Conservation (phyloP, 2,888 invertebrate species). For the Dione vanillae region DNA sequence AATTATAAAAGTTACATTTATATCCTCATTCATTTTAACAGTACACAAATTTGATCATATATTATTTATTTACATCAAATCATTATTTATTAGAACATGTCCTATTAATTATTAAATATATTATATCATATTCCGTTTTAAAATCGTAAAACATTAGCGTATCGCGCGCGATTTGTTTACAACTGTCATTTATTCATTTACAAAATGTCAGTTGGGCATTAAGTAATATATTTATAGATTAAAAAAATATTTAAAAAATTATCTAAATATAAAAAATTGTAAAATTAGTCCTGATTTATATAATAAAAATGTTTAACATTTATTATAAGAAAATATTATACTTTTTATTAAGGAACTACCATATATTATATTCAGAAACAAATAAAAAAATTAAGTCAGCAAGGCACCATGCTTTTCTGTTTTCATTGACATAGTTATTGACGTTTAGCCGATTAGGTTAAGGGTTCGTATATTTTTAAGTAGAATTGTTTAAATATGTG, state of each 20-base stretch:
- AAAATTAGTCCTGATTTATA: not conserved
- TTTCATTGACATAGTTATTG: constrained; percentile 20
- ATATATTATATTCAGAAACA: not conserved
- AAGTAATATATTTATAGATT: too few relatives aligned
- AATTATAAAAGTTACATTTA: constrained; percentile 82
- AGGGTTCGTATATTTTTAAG: constrained; percentile 26
- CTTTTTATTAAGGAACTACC: not conserved
- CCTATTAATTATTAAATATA: not conserved
- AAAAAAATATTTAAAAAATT: too few relatives aligned
- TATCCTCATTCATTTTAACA: constrained; percentile 67
- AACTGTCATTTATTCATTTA: constrained; percentile 36
- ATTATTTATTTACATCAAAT: constrained; percentile 2
- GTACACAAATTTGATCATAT: not conserved
- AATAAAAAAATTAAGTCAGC: not conserved
- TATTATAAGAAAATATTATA: not conserved
- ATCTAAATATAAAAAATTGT: too few relatives aligned
- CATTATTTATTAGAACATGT: not conserved
- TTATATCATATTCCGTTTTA: constrained; percentile 1
- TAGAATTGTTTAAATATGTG: constrained; percentile 36
- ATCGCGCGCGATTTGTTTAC: constrained; percentile 46
- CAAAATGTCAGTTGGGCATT: not conserved
- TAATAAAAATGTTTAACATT: not conserved
- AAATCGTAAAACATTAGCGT: not conserved
- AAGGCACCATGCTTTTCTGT: constrained; percentile 19
- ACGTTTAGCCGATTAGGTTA: constrained; percentile 33